Conservation (phyloP, 2,797 vertebrate genomes). For the Loris lydekkerianus region DNA sequence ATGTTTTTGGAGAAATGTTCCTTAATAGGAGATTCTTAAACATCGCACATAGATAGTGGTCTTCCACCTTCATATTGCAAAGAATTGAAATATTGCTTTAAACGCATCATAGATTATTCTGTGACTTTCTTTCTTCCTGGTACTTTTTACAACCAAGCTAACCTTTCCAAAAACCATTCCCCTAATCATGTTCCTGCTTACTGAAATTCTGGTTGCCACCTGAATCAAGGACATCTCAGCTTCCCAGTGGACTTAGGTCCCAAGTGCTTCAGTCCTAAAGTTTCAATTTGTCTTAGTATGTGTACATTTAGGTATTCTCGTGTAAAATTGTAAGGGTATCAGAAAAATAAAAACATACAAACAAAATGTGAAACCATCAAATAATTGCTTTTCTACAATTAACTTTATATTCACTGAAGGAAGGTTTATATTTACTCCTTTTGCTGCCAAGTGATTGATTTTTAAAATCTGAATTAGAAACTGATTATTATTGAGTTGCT, state of each 20-base stretch:
- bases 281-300: background rate
- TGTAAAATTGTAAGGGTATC: background rate
- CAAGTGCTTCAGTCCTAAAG: background rate
- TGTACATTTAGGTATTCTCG: background rate
- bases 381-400: background rate
- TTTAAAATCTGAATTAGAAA: constrained; percentile 20
- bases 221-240: background rate
- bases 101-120: background rate
- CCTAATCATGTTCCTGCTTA: background rate
- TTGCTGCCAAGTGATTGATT: constrained; percentile 32
- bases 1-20: background rate
- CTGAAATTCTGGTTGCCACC: background rate
- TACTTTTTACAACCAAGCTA: background rate
- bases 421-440: background rate
- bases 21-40: background rate
- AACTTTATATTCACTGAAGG: background rate
- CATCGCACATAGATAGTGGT: background rate
- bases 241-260: background rate
- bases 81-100: constrained; percentile 4
- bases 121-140: background rate
- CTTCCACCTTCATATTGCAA: background rate
- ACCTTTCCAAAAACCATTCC: background rate
- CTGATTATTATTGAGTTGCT: constrained; percentile 20
- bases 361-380: background rate
- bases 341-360: background rate